phyloP scores from a whole-genome alignment of 2,113 vertebrate genomes.

The Nyctereutes procyonoides region DNA sequence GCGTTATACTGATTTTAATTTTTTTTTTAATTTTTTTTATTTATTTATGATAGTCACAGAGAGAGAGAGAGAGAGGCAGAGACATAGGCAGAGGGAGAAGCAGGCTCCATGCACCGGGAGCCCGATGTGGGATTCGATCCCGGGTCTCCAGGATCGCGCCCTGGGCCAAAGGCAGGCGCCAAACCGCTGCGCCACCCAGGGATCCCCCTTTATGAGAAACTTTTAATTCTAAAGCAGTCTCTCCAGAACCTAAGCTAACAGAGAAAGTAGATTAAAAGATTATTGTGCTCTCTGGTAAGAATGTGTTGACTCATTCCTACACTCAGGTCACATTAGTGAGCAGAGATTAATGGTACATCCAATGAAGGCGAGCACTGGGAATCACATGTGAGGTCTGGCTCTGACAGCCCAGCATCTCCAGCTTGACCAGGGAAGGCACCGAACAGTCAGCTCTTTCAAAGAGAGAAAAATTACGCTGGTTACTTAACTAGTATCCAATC shows the following conservation, averaged over 20 bases:
- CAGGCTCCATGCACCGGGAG: too few species aligned
- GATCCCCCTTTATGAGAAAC: constrained; percentile 47
- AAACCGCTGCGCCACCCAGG: too few species aligned
- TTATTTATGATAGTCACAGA: too few species aligned
- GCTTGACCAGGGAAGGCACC: not conserved
- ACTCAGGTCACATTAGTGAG: constrained; percentile 58
- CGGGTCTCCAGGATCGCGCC: too few species aligned
- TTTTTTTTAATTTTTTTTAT: too few species aligned
- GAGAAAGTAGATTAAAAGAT: constrained; percentile 75
- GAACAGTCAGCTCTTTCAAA: not conserved
- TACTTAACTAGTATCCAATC: not conserved
- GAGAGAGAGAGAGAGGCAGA: too few species aligned
- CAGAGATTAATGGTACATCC: constrained; percentile 54
- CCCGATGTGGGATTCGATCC: too few species aligned
- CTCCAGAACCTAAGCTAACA: constrained; percentile 34
- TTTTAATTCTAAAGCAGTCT: constrained; percentile 30
- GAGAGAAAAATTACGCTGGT: not conserved
- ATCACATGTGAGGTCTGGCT: not conserved
- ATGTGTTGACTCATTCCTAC: constrained; percentile 37
- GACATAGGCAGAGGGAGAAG: too few species aligned
- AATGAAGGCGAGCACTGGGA: constrained; percentile 7
- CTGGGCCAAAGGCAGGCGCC: too few species aligned
- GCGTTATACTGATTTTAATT: too few species aligned
- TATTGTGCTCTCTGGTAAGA: constrained; percentile 50
- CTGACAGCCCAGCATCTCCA: not conserved